These are phyloP conservation scores for Benitochromis conjunctus DNA, from an alignment of 2,113 vertebrate genomes.

Conservation along the genomic window DNA sequence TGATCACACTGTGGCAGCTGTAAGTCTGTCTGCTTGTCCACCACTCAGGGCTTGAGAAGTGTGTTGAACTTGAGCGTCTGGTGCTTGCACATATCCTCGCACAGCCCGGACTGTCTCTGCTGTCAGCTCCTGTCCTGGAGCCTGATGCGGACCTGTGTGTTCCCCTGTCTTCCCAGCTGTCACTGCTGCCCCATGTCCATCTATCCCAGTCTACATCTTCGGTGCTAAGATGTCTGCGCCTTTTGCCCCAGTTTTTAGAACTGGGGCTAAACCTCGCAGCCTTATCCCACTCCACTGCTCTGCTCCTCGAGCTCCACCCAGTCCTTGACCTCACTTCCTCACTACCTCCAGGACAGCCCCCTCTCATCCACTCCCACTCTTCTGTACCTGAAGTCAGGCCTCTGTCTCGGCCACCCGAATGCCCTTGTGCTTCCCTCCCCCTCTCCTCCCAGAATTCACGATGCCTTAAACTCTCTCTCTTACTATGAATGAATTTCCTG, in stretches of 20 bases:
- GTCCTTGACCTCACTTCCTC: constrained; percentile 6
- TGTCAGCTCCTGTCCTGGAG: constrained; percentile 26
- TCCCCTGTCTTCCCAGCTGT: constrained; percentile 64
- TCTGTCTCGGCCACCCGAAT: constrained; percentile 25
- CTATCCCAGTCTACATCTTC: constrained; percentile 61
- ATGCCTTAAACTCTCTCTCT: constrained; percentile 32
- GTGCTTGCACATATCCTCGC: constrained; percentile 17
- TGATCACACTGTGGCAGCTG: constrained; percentile 26
- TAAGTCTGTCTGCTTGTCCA: constrained; percentile 34
- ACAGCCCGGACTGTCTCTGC: constrained; percentile 32
- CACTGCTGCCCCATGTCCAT: constrained; percentile 67
- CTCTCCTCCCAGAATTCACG: constrained; percentile 27
- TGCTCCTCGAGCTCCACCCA: constrained; percentile 23
- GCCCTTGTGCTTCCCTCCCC: constrained; percentile 1
- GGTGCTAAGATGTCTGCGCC: constrained; percentile 8
- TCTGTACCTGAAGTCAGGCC: constrained; percentile 30
- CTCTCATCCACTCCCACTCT: constrained; percentile 57
- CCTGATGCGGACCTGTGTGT: constrained; percentile 24
- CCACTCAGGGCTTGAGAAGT: constrained; percentile 52
- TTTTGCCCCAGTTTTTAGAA: constrained; percentile 31
- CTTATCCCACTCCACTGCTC: constrained; percentile 32
- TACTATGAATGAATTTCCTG: constrained; percentile 54
- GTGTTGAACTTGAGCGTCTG: constrained; percentile 23
- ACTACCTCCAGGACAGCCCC: neutral
- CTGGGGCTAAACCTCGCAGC: constrained; percentile 33